Percentiles rank a stretch among this genome's conserved stretches.
Evolutionary conservation across 2,888 invertebrate species (phyloP).

Genomic region (Eristalinus sepulchralis): DNA sequence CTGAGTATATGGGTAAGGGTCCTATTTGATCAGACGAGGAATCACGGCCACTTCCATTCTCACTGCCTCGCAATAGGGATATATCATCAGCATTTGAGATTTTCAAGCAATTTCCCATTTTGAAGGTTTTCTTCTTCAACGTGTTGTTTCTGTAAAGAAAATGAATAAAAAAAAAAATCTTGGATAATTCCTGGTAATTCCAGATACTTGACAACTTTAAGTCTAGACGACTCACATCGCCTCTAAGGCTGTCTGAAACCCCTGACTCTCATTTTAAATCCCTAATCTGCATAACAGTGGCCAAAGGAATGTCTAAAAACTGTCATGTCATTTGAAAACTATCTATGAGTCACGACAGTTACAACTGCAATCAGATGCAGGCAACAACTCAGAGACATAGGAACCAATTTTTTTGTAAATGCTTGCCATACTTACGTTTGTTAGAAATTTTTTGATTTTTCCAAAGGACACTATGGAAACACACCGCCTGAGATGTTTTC

Average conservation of each 20-base stretch:
- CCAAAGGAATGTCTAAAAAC: no score
- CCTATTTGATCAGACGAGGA: conserved; percentile 84
- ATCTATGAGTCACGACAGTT: no score
- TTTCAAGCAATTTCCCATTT: conserved; percentile 88
- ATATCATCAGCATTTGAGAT: conserved; percentile 85
- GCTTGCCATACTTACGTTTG: not conserved
- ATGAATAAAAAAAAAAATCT: not conserved
- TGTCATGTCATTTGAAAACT: no score
- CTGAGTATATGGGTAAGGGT: conserved; percentile 81
- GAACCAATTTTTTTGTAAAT: not conserved
- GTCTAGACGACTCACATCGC: no score
- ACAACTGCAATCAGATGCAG: no score
- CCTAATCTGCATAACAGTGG: no score
- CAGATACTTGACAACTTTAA: no score
- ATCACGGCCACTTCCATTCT: conserved; percentile 83
- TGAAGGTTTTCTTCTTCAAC: conserved; percentile 34
- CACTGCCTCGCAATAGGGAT: conserved; percentile 84
- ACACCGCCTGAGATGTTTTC: conserved; percentile 23
- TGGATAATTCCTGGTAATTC: no score
- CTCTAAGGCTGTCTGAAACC: no score
- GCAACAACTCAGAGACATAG: no score
- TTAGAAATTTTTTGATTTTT: not conserved
- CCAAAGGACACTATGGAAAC: not conserved
- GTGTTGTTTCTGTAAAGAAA: not conserved
- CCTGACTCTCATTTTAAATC: no score